These are phyloP conservation scores for Adrianichthys oophorus DNA, from an alignment of 2,797 vertebrate genomes.

Conservation along the genomic window DNA sequence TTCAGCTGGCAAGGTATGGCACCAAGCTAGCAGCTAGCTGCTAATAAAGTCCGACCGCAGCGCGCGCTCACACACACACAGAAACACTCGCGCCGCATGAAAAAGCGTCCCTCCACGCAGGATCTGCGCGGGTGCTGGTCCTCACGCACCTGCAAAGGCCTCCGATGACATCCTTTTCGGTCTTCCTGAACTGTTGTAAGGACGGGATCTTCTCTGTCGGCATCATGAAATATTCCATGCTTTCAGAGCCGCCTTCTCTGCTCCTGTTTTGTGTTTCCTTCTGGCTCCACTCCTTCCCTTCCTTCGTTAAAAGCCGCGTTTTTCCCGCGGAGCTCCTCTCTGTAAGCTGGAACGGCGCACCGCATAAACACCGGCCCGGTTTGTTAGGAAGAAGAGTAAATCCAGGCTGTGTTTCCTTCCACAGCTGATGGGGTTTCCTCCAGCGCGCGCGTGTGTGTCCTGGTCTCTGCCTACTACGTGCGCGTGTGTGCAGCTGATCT, in stretches of 20 bases:
- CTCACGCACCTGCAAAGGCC: conserved; percentile 89
- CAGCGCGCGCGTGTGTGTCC: conserved; percentile 58
- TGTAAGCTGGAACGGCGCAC: conserved; percentile 14
- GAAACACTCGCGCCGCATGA: conserved; percentile 26
- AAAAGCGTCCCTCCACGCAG: conserved; percentile 5
- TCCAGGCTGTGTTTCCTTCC: conserved; percentile 63
- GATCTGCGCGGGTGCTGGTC: neutral
- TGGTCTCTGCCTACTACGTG: conserved; percentile 72
- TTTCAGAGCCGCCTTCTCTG: conserved; percentile 67
- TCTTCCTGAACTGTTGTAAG: conserved; percentile 92
- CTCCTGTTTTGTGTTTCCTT: conserved; percentile 39
- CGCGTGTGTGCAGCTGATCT: conserved; percentile 81
- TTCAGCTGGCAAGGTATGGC: conserved; percentile 43
- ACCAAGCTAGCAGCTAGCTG: conserved; percentile 56
- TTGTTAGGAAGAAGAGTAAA: conserved; percentile 52
- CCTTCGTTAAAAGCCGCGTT: conserved; percentile 8
- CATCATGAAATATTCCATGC: conserved; percentile 96
- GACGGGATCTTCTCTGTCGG: conserved; percentile 89
- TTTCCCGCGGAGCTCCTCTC: neutral
- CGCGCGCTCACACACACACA: conserved; percentile 33
- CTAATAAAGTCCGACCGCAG: conserved; percentile 22
- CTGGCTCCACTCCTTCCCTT: conserved; percentile 30
- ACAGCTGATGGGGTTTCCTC: conserved; percentile 80
- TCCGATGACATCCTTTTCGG: conserved; percentile 92
- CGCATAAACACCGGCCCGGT: neutral